Evolutionary conservation across 2,113 vertebrate species (phyloP).

Genomic region (Murina feae): DNA sequence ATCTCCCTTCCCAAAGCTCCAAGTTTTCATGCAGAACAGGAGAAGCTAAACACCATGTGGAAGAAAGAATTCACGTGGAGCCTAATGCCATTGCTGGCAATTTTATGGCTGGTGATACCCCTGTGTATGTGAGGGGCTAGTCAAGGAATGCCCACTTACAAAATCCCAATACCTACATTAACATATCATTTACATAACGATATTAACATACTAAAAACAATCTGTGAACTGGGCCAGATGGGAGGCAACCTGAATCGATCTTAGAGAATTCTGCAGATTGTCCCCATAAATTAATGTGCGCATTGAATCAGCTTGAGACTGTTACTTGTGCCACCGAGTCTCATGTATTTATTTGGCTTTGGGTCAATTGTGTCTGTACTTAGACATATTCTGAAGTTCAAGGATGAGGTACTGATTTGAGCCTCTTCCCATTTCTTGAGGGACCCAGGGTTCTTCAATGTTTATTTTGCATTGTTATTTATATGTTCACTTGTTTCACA

Average conservation of each 20-base stretch:
- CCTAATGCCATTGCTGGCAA: not conserved
- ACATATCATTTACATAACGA: not conserved
- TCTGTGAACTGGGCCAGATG: not conserved
- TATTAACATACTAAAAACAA: not conserved
- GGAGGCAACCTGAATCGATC: not conserved
- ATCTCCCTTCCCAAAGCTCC: not conserved
- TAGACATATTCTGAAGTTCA: not conserved
- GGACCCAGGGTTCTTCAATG: not conserved
- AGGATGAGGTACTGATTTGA: not conserved
- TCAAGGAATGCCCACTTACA: not conserved
- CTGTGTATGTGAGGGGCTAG: not conserved
- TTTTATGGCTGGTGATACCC: not conserved
- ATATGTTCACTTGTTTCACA: not conserved
- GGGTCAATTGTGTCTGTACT: not conserved
- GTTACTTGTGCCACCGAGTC: not conserved
- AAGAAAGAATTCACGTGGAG: not conserved
- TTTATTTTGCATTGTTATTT: not conserved
- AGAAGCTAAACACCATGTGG: not conserved
- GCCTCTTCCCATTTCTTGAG: not conserved
- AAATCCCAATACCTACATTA: not conserved
- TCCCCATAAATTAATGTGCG: not conserved
- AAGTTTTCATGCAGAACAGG: not conserved
- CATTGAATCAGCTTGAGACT: not conserved
- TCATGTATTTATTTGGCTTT: not conserved
- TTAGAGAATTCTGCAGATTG: not conserved